Conservation (phyloP, 2,113 vertebrate species). For the Catagonus wagneri region DNA sequence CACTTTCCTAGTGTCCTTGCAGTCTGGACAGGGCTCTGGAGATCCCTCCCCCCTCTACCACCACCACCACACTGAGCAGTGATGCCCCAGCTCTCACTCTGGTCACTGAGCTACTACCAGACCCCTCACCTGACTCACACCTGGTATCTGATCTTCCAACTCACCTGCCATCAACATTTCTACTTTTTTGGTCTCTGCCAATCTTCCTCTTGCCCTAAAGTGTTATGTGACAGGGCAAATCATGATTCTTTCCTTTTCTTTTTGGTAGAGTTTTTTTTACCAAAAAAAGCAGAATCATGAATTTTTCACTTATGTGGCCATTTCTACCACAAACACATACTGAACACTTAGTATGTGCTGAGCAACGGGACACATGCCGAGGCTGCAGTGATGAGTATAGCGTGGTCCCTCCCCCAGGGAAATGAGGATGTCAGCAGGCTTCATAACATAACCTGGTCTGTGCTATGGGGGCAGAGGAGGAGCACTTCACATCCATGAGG, state of each 20-base stretch:
- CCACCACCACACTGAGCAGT: neutral
- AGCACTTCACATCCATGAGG: neutral
- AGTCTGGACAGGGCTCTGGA: neutral
- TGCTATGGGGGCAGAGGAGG: neutral
- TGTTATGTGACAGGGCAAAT: neutral
- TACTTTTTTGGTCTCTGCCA: neutral
- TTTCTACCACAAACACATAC: neutral
- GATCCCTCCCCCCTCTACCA: too few relatives aligned
- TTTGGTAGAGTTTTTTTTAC: neutral
- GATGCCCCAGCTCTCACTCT: neutral
- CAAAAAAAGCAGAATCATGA: neutral
- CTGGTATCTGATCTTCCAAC: neutral
- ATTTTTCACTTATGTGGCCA: neutral
- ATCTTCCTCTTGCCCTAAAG: neutral
- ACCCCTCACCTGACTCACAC: neutral
- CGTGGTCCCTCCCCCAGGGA: neutral
- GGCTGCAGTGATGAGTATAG: neutral
- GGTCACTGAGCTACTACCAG: neutral
- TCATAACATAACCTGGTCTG: neutral
- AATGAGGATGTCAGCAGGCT: neutral
- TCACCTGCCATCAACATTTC: neutral
- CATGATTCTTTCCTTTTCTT: neutral
- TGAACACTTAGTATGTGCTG: neutral
- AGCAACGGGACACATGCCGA: neutral
- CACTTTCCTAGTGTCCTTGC: neutral